Base-by-base conservation (phyloP, 2,113 vertebrate species). In the Manacus vitellinus region DNA sequence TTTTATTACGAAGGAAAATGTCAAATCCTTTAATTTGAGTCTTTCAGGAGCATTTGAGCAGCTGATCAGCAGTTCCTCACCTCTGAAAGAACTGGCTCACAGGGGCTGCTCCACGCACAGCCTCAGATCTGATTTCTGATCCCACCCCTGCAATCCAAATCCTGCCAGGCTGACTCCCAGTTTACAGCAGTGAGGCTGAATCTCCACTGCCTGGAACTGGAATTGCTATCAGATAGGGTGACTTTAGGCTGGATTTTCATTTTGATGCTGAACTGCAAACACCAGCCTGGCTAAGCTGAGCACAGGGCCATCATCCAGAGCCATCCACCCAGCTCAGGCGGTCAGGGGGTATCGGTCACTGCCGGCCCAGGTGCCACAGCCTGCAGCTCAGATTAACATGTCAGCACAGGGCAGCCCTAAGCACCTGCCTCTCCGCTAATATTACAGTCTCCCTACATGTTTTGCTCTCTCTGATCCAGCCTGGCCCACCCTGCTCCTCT, bases 371-470 rank as follows among this genome's bases (percentile, higher is more conserved):
- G 16, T 19, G 39, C 11, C 81, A 87, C 24, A 56, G 8, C 23
- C 65, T 9, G 37, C 1, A 0, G 19, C 37, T n/a, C 59, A 35
- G 56, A 89, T 71, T 25, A 81, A 39, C 0, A 0, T 10, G 17
- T 4, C 61, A 55, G 14, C 3, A 1, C 10, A 11, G 81, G 70
- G 31, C 90, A 95, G 70, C 35, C 62, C 56, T 2, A 2, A 78
- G 33, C 30, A 23, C 37, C 46, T 1, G 3, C 37, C 68, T 67
- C 67, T 23, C 31, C 31, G 6, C 35, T 5, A 1, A 5, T 0
- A 24, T 3, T 2, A 10, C n/a, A 46, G 28, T 9, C n/a, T 17
- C 18, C 9, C 17, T 0, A 7, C 12, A 3, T 3, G 49, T 62
- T 58, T 13, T 15, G 25, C 37, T 41, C 31, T 27, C 76, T 73